These are phyloP conservation scores for Amia ocellicauda DNA, from an alignment of 2,113 vertebrate genomes.

Conservation along the genomic window DNA sequence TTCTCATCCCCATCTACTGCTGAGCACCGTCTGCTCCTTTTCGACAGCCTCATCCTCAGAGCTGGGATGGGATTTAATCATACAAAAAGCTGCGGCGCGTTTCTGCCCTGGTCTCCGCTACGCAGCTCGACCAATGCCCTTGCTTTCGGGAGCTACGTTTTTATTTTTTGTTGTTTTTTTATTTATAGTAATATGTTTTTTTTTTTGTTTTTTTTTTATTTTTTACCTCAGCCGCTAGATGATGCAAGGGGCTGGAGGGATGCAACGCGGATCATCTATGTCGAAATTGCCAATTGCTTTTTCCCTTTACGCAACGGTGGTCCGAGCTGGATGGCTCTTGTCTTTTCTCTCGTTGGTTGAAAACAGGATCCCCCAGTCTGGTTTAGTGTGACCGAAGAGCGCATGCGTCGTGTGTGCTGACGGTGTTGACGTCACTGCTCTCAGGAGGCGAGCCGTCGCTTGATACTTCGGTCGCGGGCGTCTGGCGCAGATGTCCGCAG, in stretches of 20 bases:
- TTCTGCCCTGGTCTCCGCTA: neutral
- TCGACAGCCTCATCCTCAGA: slow-evolving; percentile 70
- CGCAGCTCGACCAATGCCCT: neutral
- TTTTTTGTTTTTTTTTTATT: slow-evolving; percentile 27
- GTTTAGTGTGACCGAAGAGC: neutral
- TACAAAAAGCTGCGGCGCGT: slow-evolving; percentile 1
- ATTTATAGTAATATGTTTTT: slow-evolving; percentile 34
- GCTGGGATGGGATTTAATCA: neutral
- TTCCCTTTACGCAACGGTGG: slow-evolving; percentile 45
- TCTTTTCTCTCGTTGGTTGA: slow-evolving; percentile 16
- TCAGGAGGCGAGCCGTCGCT: too few relatives aligned
- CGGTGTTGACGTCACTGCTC: slow-evolving; percentile 13
- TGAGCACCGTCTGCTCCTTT: slow-evolving; percentile 54
- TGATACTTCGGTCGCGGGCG: too few relatives aligned
- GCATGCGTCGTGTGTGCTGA: slow-evolving; percentile 18
- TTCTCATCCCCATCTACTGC: slow-evolving; percentile 60
- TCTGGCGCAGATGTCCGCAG: too few relatives aligned
- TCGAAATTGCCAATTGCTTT: slow-evolving; percentile 42
- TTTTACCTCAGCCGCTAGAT: slow-evolving; percentile 26
- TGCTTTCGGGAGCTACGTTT: neutral
- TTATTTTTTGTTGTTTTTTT: neutral
- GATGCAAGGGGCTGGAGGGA: slow-evolving; percentile 50
- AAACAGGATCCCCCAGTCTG: slow-evolving; percentile 9
- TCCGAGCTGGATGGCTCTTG: slow-evolving; percentile 9
- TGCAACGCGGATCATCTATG: slow-evolving; percentile 46